These are phyloP conservation scores for Scleropages formosus DNA, from an alignment of 2,797 vertebrate species.

Conservation along the genomic window DNA sequence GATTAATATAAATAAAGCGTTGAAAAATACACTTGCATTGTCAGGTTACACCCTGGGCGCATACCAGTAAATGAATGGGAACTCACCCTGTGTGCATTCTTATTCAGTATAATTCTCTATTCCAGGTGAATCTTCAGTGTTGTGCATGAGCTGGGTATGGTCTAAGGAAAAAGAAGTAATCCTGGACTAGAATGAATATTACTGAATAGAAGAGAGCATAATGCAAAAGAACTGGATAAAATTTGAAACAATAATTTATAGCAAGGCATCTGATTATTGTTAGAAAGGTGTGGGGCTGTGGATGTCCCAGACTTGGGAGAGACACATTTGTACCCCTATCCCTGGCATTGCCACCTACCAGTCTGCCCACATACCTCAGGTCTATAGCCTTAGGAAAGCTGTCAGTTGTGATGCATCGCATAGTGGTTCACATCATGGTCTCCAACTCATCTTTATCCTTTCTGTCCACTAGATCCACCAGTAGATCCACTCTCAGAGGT, in stretches of 20 bases:
- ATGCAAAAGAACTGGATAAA: no score
- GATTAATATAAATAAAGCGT: no score
- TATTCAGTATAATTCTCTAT: no score
- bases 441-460: not conserved
- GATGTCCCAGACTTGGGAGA: not conserved
- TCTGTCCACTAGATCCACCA: not conserved
- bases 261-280: not conserved
- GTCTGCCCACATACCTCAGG: not conserved
- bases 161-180: no score
- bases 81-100: no score
- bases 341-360: not conserved
- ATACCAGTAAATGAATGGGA: no score
- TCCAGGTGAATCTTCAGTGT: no score
- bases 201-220: no score
- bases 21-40: no score
- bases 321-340: not conserved
- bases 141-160: no score
- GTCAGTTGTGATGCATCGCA: not conserved
- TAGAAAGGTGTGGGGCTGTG: not conserved
- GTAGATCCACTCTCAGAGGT: slow-evolving; percentile 50
- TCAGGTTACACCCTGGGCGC: no score
- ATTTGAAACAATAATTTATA: not conserved
- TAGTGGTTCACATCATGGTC: not conserved
- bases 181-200: no score
- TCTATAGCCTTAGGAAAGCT: not conserved